Base-by-base conservation (phyloP, 2,797 vertebrate genomes). In the Hippopotamyrus pictus region DNA sequence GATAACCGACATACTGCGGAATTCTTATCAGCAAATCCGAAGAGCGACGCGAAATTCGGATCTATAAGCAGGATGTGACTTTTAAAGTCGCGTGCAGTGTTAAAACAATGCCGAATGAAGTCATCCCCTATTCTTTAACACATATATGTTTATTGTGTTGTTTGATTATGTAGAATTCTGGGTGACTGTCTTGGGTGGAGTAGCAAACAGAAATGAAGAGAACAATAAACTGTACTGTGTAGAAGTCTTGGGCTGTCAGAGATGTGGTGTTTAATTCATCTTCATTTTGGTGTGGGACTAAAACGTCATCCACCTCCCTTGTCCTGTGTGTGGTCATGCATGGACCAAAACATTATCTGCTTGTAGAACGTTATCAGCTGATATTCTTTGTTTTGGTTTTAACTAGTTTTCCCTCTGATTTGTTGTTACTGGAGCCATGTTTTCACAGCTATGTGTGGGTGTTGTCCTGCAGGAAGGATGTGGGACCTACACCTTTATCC, bases 401-500 rank as follows among this genome's bases (percentile, higher is more conserved):
- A 50, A 51, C n/a, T 51, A 1, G 44, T 84, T 25, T 84, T 29
- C n/a, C 17, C 79, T 51, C 1, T 2, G 3, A 29, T 12, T 51
- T 85, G 82, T 14, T 5, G n/a, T 22, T 19, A n/a, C 17, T 8
- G 51, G 29, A 17, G 29, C 3, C 17, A 6, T 57, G 85, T 25
- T 1, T 29, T 86, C 5, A 86, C 25, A 41, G 29, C 22, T 85
- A n/a, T 62, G 41, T 48, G 11, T 88, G 7, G 82, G 53, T 37
- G 8, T 88, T 14, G 86, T 46, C 50, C 89, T 82, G 59, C 92
- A 99, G 98, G 97, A 97, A 86, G 96, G 97, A 22, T 96, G 95
- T 54, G 94, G 97, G 50, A 97, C 95, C 92, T 98, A 97, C 93
- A 97, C 96, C 0, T 96, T 98, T 94, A 97, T 99, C 91, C 96